Evolutionary conservation across 2,888 invertebrate genomes (phyloP), one percentile per base, ranked within the genome.

Genomic region (Metalampra italica): DNA sequence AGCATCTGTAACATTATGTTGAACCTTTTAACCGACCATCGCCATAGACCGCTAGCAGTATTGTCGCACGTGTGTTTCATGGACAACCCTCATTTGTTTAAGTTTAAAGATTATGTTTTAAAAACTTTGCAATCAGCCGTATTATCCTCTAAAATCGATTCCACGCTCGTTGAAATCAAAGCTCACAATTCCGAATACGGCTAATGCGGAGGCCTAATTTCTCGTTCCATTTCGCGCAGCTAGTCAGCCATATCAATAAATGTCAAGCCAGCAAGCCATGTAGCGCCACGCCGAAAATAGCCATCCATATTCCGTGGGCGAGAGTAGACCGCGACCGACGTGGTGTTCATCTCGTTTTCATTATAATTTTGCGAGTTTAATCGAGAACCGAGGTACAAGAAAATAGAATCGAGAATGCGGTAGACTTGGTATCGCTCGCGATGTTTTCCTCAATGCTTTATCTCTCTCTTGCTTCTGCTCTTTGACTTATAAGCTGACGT

Each of bases 401-500:
- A 22, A 22, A 29, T 32, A 15, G 43, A 32, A 22, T 22, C 22
- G 22, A 22, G 22, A 22, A 22, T 22, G 22, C 22, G 22, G 22
- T 22, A 22, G 42, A 46, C 39, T 32, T 37, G 13, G 45, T 46
- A 40, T 68, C 66, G 15, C n/a, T 54, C 49, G 43, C 73, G 72
- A 75, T 85, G 78, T 85, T 84, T 84, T 82, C 82, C 85, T 82
- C 72, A 66, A 70, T 73, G 74, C 71, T 80, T 83, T 83, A 84
- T 84, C 82, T 84, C 76, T 75, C 72, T 70, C 39, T 39, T 39
- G 68, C 69, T 70, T 45, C 70, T 81, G 82, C 86, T 88, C 86
- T 88, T 82, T 87, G 87, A 87, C 87, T 22, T 22, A 85, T 78
- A 75, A 71, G 62, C 75, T 82, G 82, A 82, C 78, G 80, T 71